Evolutionary conservation across 2,888 invertebrate species (phyloP).

Genomic region (Chrysomela aeneicollis): DNA sequence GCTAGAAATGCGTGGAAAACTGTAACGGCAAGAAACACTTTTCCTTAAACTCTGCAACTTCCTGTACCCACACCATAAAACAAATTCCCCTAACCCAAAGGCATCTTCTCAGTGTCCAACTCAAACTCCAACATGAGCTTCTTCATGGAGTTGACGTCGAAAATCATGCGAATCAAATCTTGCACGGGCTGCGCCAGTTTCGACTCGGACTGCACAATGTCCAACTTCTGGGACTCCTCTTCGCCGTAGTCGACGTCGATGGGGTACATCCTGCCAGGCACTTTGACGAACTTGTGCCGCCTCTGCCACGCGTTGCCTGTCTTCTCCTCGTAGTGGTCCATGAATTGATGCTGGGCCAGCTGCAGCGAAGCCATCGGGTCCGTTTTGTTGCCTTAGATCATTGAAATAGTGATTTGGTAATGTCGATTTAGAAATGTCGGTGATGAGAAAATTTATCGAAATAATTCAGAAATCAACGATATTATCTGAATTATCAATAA

Average conservation of each 20-base stretch:
- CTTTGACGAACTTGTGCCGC: conserved; percentile 68
- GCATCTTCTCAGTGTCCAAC: conserved; percentile 97
- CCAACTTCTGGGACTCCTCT: conserved; percentile 59
- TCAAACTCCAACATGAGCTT: conserved; percentile 93
- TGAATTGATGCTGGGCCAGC: conserved; percentile 72
- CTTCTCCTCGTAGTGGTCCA: conserved; percentile 70
- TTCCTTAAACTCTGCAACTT: too few species aligned
- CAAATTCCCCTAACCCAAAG: conserved; percentile 72
- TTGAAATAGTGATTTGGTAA: too few species aligned
- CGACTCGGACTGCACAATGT: conserved; percentile 66
- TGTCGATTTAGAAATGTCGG: too few species aligned
- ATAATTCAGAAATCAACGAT: too few species aligned
- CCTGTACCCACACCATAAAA: too few species aligned
- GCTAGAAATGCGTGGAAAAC: too few species aligned
- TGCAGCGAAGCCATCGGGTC: conserved; percentile 54
- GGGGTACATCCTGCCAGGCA: conserved; percentile 79
- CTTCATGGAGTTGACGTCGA: conserved; percentile 93
- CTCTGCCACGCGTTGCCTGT: conserved; percentile 82
- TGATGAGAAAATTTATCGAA: too few species aligned
- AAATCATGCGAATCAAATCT: conserved; percentile 83
- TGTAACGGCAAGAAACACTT: too few species aligned
- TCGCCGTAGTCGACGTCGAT: conserved; percentile 86
- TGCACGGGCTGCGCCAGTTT: conserved; percentile 80
- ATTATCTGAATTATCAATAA: too few species aligned
- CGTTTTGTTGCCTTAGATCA: conserved; percentile 41